phyloP scores from a whole-genome alignment of 53 echinoderm and acorn worm species.

The Arbacia lixula region DNA sequence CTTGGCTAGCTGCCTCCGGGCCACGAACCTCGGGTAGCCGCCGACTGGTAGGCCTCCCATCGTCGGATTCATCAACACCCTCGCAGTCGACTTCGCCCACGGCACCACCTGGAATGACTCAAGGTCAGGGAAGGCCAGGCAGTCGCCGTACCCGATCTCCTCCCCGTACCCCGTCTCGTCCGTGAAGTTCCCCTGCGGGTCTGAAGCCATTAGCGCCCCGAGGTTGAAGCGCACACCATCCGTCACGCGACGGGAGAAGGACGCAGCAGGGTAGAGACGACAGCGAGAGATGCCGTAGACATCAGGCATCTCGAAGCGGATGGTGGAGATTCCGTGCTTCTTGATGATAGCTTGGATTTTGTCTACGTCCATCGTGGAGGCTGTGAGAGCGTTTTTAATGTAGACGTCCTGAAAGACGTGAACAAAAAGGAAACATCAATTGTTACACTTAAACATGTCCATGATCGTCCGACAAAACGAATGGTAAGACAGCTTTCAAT shows the following conservation, averaged over 20 bases:
- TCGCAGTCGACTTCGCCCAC: conserved; percentile 30
- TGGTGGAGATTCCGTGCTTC: conserved; percentile 36
- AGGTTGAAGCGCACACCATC: conserved; percentile 27
- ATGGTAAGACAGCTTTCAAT: too few relatives aligned
- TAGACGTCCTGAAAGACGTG: too few relatives aligned
- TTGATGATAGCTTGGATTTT: conserved; percentile 30
- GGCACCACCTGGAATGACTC: conserved; percentile 22
- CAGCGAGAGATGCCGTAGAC: conserved; percentile 45
- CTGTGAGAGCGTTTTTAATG: too few relatives aligned
- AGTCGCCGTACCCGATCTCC: conserved; percentile 37
- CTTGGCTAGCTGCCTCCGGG: conserved; percentile 19
- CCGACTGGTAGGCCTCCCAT: neutral
- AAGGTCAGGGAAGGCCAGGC: conserved; percentile 15
- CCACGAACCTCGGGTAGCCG: conserved; percentile 31
- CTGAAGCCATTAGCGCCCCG: conserved; percentile 21
- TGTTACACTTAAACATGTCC: too few relatives aligned
- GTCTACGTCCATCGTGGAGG: conserved; percentile 24
- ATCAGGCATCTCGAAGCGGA: conserved; percentile 48
- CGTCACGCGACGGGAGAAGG: conserved; percentile 2
- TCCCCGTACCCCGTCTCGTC: conserved; percentile 38
- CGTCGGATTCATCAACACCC: conserved; percentile 42
- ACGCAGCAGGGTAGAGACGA: conserved; percentile 9
- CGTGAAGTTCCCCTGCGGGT: conserved; percentile 24
- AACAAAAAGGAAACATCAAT: too few relatives aligned
- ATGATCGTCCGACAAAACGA: too few relatives aligned